Percentiles rank a stretch among this genome's conserved stretches.
Evolutionary conservation across 2,113 vertebrate species (phyloP).

Genomic region (Clarias gariepinus): DNA sequence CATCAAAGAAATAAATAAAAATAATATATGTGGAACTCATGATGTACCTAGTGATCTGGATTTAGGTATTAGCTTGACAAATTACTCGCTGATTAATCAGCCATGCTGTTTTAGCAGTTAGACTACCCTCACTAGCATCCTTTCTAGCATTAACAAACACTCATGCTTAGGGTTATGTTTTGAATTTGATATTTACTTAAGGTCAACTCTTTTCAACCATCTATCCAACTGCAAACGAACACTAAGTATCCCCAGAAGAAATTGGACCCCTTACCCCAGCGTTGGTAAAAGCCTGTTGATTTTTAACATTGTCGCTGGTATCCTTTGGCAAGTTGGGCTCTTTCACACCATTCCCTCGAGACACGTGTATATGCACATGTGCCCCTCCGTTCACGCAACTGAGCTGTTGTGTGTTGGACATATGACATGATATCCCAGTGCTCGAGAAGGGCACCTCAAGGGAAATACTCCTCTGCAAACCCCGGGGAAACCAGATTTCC

Average conservation of each 20-base stretch:
- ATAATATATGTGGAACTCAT: neutral
- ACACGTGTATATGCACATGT: constrained; percentile 89
- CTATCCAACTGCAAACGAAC: neutral
- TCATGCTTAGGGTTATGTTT: neutral
- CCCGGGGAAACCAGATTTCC: constrained; percentile 65
- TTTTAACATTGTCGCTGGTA: constrained; percentile 64
- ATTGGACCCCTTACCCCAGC: constrained; percentile 75
- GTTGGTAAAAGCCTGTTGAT: constrained; percentile 59
- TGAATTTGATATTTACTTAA: neutral
- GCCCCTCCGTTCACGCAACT: constrained; percentile 75
- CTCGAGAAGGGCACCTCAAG: constrained; percentile 80
- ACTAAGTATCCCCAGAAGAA: neutral
- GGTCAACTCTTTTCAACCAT: neutral
- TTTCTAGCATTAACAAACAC: neutral
- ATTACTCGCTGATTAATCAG: neutral
- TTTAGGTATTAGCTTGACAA: neutral
- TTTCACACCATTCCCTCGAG: constrained; percentile 75
- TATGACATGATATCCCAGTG: constrained; percentile 79
- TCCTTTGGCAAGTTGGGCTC: constrained; percentile 66
- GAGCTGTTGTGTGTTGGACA: constrained; percentile 79
- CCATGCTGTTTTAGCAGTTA: neutral
- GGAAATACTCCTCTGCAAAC: constrained; percentile 90
- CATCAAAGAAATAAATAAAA: neutral
- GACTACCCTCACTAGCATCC: neutral
- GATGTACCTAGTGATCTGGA: no score